These are phyloP conservation scores for Sisor rabdophorus DNA, from an alignment of 2,113 vertebrate genomes.

Conservation along the genomic window DNA sequence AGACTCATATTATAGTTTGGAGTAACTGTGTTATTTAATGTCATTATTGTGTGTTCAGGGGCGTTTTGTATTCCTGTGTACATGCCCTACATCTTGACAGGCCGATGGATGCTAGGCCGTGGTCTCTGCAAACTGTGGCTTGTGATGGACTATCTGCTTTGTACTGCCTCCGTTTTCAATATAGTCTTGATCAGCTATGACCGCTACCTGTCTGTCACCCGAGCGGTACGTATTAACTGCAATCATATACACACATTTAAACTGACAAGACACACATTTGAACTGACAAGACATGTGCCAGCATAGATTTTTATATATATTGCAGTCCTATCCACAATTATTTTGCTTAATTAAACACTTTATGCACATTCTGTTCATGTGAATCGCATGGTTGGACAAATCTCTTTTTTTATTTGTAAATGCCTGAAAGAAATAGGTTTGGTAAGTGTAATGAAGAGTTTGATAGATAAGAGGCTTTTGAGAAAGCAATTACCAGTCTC, in stretches of 20 bases:
- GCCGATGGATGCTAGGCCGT: conserved; percentile 73
- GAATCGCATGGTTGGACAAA: background rate
- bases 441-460: background rate
- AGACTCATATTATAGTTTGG: background rate
- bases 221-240: conserved; percentile 75
- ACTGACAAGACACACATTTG: background rate
- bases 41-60: conserved; percentile 63
- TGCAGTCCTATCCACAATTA: background rate
- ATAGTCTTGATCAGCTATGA: conserved; percentile 91
- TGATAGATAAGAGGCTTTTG: background rate
- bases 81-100: conserved; percentile 76
- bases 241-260: background rate
- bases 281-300: background rate
- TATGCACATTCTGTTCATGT: background rate
- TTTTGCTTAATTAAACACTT: background rate
- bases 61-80: conserved; percentile 81
- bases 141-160: conserved; percentile 80
- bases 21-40: background rate
- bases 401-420: background rate
- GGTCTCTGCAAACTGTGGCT: conserved; percentile 82
- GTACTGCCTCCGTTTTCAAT: conserved; percentile 84
- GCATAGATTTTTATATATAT: background rate
- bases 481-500: background rate
- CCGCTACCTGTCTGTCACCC: conserved; percentile 85
- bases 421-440: background rate